Conservation (phyloP, 2,888 invertebrate species). For the Nemapogon koenigi region DNA sequence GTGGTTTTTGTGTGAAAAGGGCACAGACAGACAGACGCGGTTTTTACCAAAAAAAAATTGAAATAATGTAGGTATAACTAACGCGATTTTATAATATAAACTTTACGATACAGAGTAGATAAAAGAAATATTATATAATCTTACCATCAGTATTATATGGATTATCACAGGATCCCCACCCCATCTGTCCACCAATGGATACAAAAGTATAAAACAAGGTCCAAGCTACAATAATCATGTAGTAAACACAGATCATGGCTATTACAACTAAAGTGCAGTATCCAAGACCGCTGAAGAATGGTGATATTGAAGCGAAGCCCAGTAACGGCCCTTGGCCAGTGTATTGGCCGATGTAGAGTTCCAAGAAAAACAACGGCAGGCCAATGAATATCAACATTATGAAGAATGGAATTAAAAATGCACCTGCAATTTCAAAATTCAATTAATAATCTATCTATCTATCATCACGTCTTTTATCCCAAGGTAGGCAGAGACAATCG, state of each 20-base stretch:
- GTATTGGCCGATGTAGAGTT: slow-evolving; percentile 81
- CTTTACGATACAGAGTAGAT: no score
- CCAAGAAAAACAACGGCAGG: slow-evolving; percentile 80
- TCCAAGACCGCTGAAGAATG: slow-evolving; percentile 68
- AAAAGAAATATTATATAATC: no score
- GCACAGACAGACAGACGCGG: no score
- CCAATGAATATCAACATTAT: slow-evolving; percentile 79
- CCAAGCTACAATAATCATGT: slow-evolving; percentile 83
- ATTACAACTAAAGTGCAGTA: slow-evolving; percentile 75
- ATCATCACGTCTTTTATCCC: no score
- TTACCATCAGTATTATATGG: slow-evolving; percentile 66
- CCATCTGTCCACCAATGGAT: slow-evolving; percentile 68
- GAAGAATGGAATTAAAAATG: slow-evolving; percentile 76
- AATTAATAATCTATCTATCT: no score
- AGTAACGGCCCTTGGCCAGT: slow-evolving; percentile 75
- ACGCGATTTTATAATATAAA: no score
- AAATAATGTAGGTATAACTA: no score
- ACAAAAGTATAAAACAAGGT: slow-evolving; percentile 77
- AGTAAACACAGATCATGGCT: slow-evolving; percentile 75
- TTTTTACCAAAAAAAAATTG: no score
- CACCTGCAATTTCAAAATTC: slow-evolving; percentile 71
- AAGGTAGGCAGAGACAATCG: no score
- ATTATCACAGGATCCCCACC: slow-evolving; percentile 74
- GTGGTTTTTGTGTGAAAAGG: no score
- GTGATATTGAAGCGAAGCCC: slow-evolving; percentile 68